These are phyloP conservation scores for Chiloscyllium punctatum DNA, from an alignment of 2,797 vertebrate species.

Conservation along the genomic window DNA sequence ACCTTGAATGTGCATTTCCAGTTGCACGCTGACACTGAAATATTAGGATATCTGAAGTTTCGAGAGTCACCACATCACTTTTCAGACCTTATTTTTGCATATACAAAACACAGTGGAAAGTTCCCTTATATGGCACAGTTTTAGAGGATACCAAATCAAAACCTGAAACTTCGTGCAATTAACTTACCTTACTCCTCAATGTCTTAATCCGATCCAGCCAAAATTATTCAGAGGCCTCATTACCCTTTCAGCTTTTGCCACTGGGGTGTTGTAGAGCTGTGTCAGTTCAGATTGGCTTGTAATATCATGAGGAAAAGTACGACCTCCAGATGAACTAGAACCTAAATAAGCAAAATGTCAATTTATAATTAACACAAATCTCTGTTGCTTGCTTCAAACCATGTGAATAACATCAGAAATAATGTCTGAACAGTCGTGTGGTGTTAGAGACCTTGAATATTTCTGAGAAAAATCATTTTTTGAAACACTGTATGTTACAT, in stretches of 20 bases:
- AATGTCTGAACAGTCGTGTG: no score
- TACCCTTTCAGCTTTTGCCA: neutral
- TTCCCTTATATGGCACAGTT: neutral
- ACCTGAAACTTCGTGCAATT: neutral
- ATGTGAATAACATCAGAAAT: no score
- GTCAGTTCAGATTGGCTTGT: neutral
- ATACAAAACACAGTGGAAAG: neutral
- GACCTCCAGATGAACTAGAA: no score
- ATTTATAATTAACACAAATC: neutral
- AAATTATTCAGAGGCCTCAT: neutral
- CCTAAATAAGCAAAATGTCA: neutral
- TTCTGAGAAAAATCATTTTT: no score
- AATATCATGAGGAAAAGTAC: neutral
- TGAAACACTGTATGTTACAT: no score
- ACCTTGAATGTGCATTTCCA: neutral
- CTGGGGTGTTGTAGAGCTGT: neutral
- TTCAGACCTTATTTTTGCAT: neutral
- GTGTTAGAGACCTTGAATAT: no score
- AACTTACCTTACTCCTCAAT: neutral
- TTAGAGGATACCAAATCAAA: neutral
- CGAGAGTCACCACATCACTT: neutral
- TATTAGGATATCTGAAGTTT: neutral
- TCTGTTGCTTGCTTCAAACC: no score
- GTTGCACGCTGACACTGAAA: neutral
- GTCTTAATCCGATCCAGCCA: neutral